These are phyloP conservation scores for Eupeodes corollae DNA, from an alignment of 1,140 invertebrate species.

Conservation along the genomic window DNA sequence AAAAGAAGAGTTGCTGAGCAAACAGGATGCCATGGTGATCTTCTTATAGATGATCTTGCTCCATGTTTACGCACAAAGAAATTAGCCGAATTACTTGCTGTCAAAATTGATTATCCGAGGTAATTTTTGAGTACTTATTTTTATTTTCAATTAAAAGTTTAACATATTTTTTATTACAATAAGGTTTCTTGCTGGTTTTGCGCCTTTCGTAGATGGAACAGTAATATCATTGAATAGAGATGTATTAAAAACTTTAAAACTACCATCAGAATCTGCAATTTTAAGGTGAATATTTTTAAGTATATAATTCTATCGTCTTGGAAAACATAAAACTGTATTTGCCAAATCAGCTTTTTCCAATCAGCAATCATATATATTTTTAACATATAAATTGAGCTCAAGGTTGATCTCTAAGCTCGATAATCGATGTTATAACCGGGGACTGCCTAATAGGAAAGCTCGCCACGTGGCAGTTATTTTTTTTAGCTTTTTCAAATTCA, in stretches of 20 bases:
- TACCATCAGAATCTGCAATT: constrained; percentile 35
- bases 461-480: too few relatives aligned
- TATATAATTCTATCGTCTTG: too few relatives aligned
- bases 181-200: constrained; percentile 74
- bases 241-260: constrained; percentile 23
- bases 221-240: constrained; percentile 50
- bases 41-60: constrained; percentile 66
- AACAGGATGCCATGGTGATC: constrained; percentile 64
- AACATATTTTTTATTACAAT: not conserved
- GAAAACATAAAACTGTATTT: too few relatives aligned
- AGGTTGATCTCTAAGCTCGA: too few relatives aligned
- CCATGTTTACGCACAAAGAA: constrained; percentile 68
- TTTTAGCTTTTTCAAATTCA: too few relatives aligned
- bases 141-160: not conserved
- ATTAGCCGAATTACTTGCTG: constrained; percentile 56
- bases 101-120: constrained; percentile 61
- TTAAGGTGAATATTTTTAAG: constrained; percentile 22
- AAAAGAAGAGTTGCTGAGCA: constrained; percentile 69
- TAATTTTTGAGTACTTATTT: constrained; percentile 6
- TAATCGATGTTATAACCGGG: too few relatives aligned
- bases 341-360: too few relatives aligned
- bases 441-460: too few relatives aligned
- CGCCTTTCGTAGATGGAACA: constrained; percentile 78
- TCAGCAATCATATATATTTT: too few relatives aligned
- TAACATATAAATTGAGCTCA: too few relatives aligned